Conservation (phyloP, 2,113 vertebrate genomes). For the Xyrauchen texanus region DNA sequence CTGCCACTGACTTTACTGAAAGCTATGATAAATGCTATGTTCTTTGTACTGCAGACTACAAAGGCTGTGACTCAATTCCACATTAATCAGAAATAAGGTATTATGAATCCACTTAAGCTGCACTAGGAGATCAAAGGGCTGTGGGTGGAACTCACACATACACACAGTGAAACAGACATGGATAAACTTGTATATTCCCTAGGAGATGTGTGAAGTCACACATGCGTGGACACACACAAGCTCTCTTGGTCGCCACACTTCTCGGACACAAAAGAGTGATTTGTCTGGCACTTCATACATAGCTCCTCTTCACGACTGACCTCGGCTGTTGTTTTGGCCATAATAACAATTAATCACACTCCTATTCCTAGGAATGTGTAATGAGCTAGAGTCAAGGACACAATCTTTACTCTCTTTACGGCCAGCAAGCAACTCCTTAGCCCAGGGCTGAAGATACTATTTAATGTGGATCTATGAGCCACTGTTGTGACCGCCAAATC, state of each 20-base stretch:
- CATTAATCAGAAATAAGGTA: slow-evolving; percentile 47
- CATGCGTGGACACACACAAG: neutral
- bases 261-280: slow-evolving; percentile 19
- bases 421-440: neutral
- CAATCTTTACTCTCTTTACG: slow-evolving; percentile 2
- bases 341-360: slow-evolving; percentile 50
- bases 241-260: neutral
- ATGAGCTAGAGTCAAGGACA: slow-evolving; percentile 50
- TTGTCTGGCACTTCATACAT: slow-evolving; percentile 26
- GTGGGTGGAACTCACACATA: neutral
- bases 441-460: neutral
- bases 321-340: slow-evolving; percentile 40
- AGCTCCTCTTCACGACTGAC: slow-evolving; percentile 38
- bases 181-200: neutral
- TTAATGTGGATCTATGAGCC: slow-evolving; percentile 9
- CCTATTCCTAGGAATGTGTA: slow-evolving; percentile 38
- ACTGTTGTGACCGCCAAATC: slow-evolving; percentile 1
- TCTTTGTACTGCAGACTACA: slow-evolving; percentile 42
- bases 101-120: slow-evolving; percentile 40
- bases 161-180: neutral
- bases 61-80: slow-evolving; percentile 36
- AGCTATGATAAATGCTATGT: slow-evolving; percentile 40
- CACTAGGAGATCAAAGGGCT: slow-evolving; percentile 33
- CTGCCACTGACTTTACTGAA: slow-evolving; percentile 34
- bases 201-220: neutral